Base-by-base conservation (phyloP, 2,797 vertebrate genomes). In the Ispidina picta region DNA sequence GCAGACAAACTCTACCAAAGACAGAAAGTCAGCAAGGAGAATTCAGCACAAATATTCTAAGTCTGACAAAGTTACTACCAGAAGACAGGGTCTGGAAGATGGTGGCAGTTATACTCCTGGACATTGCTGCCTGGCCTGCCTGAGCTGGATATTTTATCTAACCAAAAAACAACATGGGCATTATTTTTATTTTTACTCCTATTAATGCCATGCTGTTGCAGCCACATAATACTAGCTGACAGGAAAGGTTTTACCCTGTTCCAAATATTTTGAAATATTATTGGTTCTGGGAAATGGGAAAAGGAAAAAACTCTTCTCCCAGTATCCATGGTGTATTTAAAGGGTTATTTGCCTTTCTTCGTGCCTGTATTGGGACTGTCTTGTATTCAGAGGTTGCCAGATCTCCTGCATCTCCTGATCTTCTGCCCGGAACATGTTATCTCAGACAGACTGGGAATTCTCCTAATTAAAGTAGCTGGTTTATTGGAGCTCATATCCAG, bases 391-490 rank as follows among this genome's bases (percentile, higher is more conserved):
- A 69, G 15, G 49, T 35, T 65, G 63, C 52, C 75, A 75, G 51
- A 37, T 84, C 71, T 83, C 66, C 77, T 89, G 60, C 44, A 48
- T 88, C 28, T 88, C 59, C 78, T 75, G 59, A 54, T 83, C 35
- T 54, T 33, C 54, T 72, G 56, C 66, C 81, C 65, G 66, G 81
- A 94, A 72, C 65, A 78, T 77, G 58, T 85, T 85, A 63, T 43
- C 86, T 72, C 80, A 81, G 66, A 66, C 49, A 76, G 59, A 43
- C 23, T 60, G 29, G 75, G 87, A 81, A 29, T 52, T 79, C 64
- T 93, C 56, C 82, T 95, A 78, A 90, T 90, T 92, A 70, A 78
- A 65, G 76, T 8, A 76, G 54, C 39, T 79, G 41, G 84, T 91
- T 59, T 56, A 54, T 33, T 94, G 75, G 69, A 78, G 58, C 41